Base-by-base conservation (phyloP, 2,113 vertebrate genomes). In the Pogona vitticeps region DNA sequence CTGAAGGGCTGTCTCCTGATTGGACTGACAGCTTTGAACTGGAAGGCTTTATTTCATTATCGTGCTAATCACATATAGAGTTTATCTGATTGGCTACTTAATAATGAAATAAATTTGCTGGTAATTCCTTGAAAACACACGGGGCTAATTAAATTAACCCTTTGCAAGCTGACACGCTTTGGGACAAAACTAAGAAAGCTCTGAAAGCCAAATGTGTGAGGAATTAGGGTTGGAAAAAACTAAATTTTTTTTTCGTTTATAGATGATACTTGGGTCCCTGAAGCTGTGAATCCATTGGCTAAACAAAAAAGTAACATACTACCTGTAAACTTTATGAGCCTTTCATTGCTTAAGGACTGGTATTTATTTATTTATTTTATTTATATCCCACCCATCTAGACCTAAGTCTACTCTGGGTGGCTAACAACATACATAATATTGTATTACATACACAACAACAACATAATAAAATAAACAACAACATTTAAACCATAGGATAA, bases 41-140 rank as follows among this genome's bases (percentile, higher is more conserved):
- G 93, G 93, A 95, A 94, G 94, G 95, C 89, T 92, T 95, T 94
- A 95, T 97, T 96, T 96, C 92, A 96, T 96, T 95, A 96, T 92
- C 2, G 83, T 91, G 91, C 89, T 95, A 95, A 94, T 96, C 94
- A 96, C 89, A 94, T 95, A 91, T 92, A 95, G 94, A 95, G 92
- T 94, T 95, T 94, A 95, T 94, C 93, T 89, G 92, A 94, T 96
- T 95, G 94, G 92, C 94, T 95, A 95, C 94, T 96, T 96, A 96
- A 95, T 96, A 96, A 97, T 96, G 94, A 97, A 94, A 93, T 96
- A 93, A 96, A 93, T 91, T 97, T 96, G 94, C 88, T 92, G 92
- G 89, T 97, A 96, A 95, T 95, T 95, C 95, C 94, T 96, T 95
- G 94, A 96, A 89, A 89, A 94, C 92, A 95, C 90, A 94, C 10